These are phyloP conservation scores for Hippocampus abdominalis DNA, from an alignment of 2,113 vertebrate genomes.

Conservation along the genomic window DNA sequence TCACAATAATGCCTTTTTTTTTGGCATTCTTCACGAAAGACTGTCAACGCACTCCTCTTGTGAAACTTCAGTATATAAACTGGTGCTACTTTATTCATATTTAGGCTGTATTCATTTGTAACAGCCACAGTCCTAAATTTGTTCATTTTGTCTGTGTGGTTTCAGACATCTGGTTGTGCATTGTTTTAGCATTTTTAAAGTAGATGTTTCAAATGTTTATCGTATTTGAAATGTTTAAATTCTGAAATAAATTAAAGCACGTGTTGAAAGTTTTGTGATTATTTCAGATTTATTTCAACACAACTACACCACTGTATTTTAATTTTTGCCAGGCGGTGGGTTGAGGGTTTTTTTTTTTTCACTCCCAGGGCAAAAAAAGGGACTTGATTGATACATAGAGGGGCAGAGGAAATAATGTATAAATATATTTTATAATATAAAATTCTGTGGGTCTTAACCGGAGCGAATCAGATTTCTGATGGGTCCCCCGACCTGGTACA, in stretches of 20 bases:
- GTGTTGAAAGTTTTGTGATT: slow-evolving; percentile 83
- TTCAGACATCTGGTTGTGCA: slow-evolving; percentile 66
- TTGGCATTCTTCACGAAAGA: slow-evolving; percentile 36
- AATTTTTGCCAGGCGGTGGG: no score
- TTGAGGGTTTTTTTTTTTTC: no score
- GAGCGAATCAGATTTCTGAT: no score
- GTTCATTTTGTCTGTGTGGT: slow-evolving; percentile 49
- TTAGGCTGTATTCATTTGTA: slow-evolving; percentile 40
- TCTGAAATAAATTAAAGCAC: slow-evolving; percentile 84
- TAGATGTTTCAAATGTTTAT: slow-evolving; percentile 80
- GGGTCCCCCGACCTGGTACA: no score
- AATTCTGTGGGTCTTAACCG: no score
- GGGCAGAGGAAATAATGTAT: no score
- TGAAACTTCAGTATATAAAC: slow-evolving; percentile 65
- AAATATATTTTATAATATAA: no score
- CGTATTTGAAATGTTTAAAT: slow-evolving; percentile 82
- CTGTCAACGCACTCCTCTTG: slow-evolving; percentile 10
- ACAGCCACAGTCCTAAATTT: slow-evolving; percentile 43
- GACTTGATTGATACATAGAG: no score
- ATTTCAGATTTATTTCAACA: background rate
- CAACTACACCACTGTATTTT: no score
- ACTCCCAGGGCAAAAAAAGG: no score
- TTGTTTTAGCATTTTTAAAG: slow-evolving; percentile 75
- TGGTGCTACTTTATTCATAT: slow-evolving; percentile 80
- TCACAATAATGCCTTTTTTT: slow-evolving; percentile 47